phyloP scores from a whole-genome alignment of 2,888 invertebrate species.

The Eilema caniola region DNA sequence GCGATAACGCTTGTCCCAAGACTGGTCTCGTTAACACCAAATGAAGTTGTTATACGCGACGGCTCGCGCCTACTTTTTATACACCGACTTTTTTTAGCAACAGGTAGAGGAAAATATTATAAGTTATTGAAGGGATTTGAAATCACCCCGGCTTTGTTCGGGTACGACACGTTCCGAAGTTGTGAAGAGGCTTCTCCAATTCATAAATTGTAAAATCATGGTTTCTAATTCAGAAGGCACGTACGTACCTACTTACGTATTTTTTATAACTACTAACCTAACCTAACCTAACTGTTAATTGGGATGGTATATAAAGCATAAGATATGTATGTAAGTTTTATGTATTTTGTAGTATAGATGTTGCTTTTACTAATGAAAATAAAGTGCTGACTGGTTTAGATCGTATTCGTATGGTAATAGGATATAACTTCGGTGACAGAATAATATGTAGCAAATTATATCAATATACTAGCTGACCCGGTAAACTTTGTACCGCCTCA shows the following conservation, averaged over 20 bases:
- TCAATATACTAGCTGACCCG: too few relatives aligned
- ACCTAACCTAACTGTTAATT: too few relatives aligned
- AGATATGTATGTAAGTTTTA: too few relatives aligned
- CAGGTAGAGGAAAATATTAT: slow-evolving; percentile 37
- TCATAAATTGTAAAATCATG: neutral
- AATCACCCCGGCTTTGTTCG: slow-evolving; percentile 9
- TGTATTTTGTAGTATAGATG: too few relatives aligned
- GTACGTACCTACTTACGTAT: neutral
- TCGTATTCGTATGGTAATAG: too few relatives aligned
- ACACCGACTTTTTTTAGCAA: slow-evolving; percentile 43
- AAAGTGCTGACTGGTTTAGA: too few relatives aligned
- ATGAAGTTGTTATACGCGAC: slow-evolving; percentile 83
- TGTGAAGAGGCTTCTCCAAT: neutral
- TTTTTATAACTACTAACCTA: too few relatives aligned
- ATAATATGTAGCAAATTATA: too few relatives aligned
- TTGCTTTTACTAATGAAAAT: too few relatives aligned
- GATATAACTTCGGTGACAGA: too few relatives aligned
- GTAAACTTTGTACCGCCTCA: too few relatives aligned
- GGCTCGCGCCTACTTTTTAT: slow-evolving; percentile 75
- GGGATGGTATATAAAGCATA: too few relatives aligned
- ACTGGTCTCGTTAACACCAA: slow-evolving; percentile 79
- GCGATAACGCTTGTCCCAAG: slow-evolving; percentile 34
- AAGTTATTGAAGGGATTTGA: slow-evolving; percentile 20
- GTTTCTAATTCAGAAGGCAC: slow-evolving; percentile 1
- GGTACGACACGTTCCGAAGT: slow-evolving; percentile 7